phyloP scores from a whole-genome alignment of 2,888 invertebrate species.

The Phanerotoma sp. region DNA sequence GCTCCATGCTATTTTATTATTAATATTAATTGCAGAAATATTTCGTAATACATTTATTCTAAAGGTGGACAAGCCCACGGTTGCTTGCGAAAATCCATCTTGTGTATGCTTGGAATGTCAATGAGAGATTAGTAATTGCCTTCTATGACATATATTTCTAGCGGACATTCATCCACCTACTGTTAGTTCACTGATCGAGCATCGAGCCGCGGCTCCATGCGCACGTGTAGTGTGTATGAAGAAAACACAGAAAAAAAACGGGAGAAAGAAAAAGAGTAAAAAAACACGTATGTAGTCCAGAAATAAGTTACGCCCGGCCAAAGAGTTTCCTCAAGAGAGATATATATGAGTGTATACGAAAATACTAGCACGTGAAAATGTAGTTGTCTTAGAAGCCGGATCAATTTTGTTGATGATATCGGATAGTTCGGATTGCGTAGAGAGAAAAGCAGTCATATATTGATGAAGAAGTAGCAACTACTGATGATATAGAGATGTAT shows the following conservation, averaged over 20 bases:
- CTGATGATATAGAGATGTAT: neutral
- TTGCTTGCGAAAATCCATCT: conserved; percentile 21
- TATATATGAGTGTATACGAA: neutral
- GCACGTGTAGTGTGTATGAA: conserved; percentile 5
- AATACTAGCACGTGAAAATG: neutral
- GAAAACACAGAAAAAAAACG: conserved; percentile 3
- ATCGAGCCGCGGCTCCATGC: no score
- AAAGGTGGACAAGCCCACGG: conserved; percentile 7
- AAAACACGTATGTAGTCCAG: conserved; percentile 37
- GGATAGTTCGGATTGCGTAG: no score
- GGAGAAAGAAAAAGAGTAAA: conserved; percentile 12
- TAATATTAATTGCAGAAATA: neutral
- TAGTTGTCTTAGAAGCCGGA: neutral
- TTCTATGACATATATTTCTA: conserved; percentile 6
- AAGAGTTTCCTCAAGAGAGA: conserved; percentile 7
- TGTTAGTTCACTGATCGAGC: neutral
- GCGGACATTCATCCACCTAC: conserved; percentile 1
- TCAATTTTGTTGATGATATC: neutral
- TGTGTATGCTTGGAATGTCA: conserved; percentile 22
- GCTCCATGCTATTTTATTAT: conserved; percentile 1
- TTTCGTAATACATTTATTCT: neutral
- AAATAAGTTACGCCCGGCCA: conserved; percentile 41
- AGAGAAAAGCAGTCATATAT: neutral
- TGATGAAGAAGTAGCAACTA: neutral
- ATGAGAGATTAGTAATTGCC: conserved; percentile 16